phyloP scores from a whole-genome alignment of 2,113 vertebrate species.

The Psammodynastes pulverulentus region DNA sequence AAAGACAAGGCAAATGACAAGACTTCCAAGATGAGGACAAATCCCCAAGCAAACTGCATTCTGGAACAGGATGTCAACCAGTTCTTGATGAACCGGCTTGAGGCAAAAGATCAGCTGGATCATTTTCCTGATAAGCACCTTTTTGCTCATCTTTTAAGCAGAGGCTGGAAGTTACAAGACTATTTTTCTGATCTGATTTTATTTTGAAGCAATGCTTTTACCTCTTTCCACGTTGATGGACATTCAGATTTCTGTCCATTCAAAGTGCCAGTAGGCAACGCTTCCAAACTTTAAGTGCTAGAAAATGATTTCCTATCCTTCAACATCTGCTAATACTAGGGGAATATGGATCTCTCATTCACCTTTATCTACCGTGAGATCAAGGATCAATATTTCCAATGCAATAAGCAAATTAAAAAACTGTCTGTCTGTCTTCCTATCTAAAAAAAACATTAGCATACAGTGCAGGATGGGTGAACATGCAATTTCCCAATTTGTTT shows the following conservation, averaged over 20 bases:
- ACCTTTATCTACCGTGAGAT: neutral
- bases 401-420: neutral
- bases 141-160: neutral
- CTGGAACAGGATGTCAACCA: neutral
- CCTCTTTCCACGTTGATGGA: neutral
- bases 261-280: neutral
- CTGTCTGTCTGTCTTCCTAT: neutral
- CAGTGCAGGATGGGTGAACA: neutral
- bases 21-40: neutral
- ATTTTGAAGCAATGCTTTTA: neutral
- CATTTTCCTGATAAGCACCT: neutral
- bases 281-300: neutral
- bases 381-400: neutral
- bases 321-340: neutral
- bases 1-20: neutral
- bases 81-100: neutral
- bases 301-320: neutral
- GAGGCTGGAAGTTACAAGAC: neutral
- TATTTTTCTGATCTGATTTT: neutral
- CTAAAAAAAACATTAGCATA: neutral
- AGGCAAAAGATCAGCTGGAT: neutral
- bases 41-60: neutral
- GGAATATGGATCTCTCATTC: neutral
- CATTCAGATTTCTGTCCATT: neutral
- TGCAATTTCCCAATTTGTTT: neutral